A percentile compares a stretch with the other conserved stretches of the same genome.
Conservation (phyloP, 1,140 invertebrate genomes). For the Drosophila azteca region DNA sequence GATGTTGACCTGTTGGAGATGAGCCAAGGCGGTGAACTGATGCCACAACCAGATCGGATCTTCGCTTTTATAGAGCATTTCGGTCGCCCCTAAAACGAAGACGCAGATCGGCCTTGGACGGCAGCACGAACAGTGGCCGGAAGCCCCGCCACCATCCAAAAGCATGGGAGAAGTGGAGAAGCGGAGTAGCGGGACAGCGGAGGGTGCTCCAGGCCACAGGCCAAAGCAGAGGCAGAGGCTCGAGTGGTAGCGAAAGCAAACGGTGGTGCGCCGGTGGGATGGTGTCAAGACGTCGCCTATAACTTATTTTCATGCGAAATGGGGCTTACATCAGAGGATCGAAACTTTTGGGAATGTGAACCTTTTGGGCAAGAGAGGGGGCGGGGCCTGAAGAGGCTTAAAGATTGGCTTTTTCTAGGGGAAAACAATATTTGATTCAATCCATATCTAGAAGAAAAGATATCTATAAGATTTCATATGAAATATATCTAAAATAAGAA, state of each 20-base stretch:
- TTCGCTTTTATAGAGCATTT: conserved; percentile 64
- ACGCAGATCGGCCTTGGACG: conserved; percentile 30
- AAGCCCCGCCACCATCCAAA: neutral
- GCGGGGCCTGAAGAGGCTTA: too few species aligned
- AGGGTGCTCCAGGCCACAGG: conserved; percentile 24
- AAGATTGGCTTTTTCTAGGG: too few species aligned
- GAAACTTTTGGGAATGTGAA: too few species aligned
- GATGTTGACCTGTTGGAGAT: conserved; percentile 64
- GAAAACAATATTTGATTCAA: too few species aligned
- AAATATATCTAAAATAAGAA: too few species aligned
- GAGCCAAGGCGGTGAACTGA: conserved; percentile 66
- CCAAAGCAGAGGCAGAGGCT: neutral
- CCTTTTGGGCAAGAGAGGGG: too few species aligned
- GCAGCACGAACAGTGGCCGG: conserved; percentile 27
- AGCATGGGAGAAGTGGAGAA: neutral
- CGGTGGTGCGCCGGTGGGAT: neutral
- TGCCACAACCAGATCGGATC: conserved; percentile 40
- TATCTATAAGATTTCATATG: too few species aligned
- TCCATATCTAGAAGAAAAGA: too few species aligned
- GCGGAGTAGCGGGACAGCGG: neutral
- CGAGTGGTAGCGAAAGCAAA: conserved; percentile 19
- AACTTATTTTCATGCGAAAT: too few species aligned
- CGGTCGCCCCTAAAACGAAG: neutral
- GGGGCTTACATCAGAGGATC: too few species aligned
- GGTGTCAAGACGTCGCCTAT: too few species aligned